Conservation (phyloP, 2,113 vertebrate genomes). For the Ochotona curzoniae region DNA sequence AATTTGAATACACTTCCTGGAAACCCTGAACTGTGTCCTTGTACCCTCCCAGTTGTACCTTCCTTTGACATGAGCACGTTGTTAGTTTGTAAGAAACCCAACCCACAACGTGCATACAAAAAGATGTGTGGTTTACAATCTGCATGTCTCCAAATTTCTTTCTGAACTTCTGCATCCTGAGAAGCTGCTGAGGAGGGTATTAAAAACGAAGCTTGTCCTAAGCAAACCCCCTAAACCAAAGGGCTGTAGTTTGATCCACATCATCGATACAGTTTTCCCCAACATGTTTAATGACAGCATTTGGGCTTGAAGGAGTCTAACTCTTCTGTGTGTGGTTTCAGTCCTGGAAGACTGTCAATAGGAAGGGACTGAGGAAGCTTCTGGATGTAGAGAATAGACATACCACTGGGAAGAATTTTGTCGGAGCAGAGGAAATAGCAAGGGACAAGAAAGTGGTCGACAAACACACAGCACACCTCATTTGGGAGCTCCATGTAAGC, state of each 20-base stretch:
- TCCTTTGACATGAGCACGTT: not conserved
- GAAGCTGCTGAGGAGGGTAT: not conserved
- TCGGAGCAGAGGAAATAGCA: not conserved
- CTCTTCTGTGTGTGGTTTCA: not conserved
- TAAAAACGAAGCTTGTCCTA: slow-evolving; percentile 27
- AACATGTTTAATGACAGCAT: slow-evolving; percentile 45
- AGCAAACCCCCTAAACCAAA: slow-evolving; percentile 36
- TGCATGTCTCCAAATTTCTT: not conserved
- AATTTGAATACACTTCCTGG: not conserved
- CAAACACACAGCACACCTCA: not conserved
- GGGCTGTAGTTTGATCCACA: not conserved
- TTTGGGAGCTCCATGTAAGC: not conserved
- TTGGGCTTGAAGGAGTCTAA: not conserved
- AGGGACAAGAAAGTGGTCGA: not conserved
- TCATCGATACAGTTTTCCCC: not conserved
- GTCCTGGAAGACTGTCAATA: not conserved
- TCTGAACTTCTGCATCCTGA: slow-evolving; percentile 15
- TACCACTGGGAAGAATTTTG: not conserved
- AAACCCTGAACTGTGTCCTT: not conserved
- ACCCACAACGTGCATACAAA: not conserved
- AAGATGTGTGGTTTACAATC: not conserved
- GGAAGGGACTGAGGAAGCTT: not conserved
- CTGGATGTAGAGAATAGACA: not conserved
- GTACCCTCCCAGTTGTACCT: not conserved
- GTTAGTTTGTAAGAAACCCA: not conserved